Percentiles rank a stretch among this genome's conserved stretches.
phyloP scores from a whole-genome alignment of 2,888 invertebrate species.

The Siphlonurus alternatus region DNA sequence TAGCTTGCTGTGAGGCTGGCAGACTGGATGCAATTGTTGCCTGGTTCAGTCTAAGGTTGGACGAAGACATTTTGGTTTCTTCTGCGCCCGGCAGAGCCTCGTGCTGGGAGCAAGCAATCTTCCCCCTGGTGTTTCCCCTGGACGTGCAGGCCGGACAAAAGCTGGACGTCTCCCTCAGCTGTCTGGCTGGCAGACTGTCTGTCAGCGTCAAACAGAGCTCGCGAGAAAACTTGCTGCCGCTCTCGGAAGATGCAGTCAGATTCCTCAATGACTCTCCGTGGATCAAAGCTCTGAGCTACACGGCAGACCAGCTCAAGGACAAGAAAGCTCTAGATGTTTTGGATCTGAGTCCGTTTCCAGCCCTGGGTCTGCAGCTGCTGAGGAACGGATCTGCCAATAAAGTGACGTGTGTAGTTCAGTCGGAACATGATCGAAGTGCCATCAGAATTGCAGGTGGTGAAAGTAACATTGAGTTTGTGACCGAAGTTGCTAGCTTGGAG shows the following conservation, averaged over 20 bases:
- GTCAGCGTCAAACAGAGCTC: not conserved
- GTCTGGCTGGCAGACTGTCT: constrained; percentile 27
- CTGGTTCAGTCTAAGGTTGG: constrained; percentile 56
- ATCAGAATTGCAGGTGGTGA: constrained; percentile 28
- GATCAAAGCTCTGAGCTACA: constrained; percentile 26
- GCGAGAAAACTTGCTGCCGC: not conserved
- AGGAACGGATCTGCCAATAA: constrained; percentile 14
- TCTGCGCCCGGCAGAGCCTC: constrained; percentile 34
- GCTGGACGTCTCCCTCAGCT: constrained; percentile 25
- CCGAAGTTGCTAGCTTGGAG: constrained; percentile 19
- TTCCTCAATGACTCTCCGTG: constrained; percentile 35
- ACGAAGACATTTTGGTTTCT: constrained; percentile 40
- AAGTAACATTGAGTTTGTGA: constrained; percentile 26
- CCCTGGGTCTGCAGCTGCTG: constrained; percentile 40
- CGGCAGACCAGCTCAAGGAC: constrained; percentile 20
- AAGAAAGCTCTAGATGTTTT: constrained; percentile 26
- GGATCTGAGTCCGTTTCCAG: constrained; percentile 43
- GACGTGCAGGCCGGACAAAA: constrained; percentile 21
- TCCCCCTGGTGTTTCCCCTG: constrained; percentile 35
- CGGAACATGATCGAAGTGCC: constrained; percentile 26
- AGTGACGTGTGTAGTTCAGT: constrained; percentile 26
- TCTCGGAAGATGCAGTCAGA: constrained; percentile 22
- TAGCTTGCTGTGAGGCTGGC: constrained; percentile 31
- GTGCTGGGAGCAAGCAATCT: constrained; percentile 69
- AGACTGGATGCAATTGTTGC: constrained; percentile 45